Base-by-base conservation (phyloP, 2,797 vertebrate species). In the Aldrovandia affinis region DNA sequence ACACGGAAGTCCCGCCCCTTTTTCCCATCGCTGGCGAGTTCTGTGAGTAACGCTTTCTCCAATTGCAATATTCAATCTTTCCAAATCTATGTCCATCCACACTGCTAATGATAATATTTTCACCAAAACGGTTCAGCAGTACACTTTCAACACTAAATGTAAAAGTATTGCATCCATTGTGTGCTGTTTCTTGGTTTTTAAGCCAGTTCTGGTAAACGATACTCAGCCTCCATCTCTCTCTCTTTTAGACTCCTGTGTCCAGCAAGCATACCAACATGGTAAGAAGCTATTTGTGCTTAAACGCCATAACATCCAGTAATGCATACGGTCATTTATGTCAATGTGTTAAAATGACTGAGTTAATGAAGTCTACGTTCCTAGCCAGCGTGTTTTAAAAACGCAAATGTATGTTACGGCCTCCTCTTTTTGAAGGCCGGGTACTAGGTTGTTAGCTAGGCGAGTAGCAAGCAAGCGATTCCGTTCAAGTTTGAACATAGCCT, bases 1-100 rank as follows among this genome's bases (percentile, higher is more conserved):
- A 91, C 90, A 93, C 95, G 96, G 96, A 97, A 97, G 96, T 91
- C 12, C 84, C 88, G 0, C 55, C 87, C 91, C 93, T 94, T 86
- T 96, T 90, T 90, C 68, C 90, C 12, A 61, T 92, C 73, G 86
- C 78, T 63, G 81, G 39, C 0, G 28, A 22, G 0, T 86, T 83
- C 30, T 86, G 95, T 94, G 52, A 93, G 96, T 92, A 0, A 7
- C 6, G 14, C 1, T 0, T 85, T 42, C 2, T 28, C 78, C 44
- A n/a, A 55, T 42, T 30, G 1, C 52, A 42, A 9, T 65, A 18
- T 86, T 10, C 83, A 75, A 33, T 47, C 39, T 18, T n/a, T 28
- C 59, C 0, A n/a, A 86, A 95, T 96, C 94, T 68, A 33, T 83
- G 33, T 81, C 88, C 91, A 94, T 96, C 95, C 89, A 87, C 52